Evolutionary conservation across 2,113 vertebrate species (phyloP).

Genomic region (Blennius ocellaris): DNA sequence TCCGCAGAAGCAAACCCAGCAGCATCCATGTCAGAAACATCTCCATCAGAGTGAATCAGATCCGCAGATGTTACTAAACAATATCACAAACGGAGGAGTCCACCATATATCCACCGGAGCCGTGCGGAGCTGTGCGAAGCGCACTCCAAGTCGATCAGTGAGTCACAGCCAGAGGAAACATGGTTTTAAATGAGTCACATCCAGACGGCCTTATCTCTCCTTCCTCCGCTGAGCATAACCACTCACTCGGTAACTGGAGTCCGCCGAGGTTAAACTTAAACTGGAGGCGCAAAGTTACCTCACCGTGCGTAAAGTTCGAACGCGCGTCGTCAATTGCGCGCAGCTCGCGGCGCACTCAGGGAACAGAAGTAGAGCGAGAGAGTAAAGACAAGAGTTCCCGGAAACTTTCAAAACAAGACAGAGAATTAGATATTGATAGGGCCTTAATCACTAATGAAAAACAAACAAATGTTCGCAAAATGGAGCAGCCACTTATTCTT

Average conservation of each 20-base stretch:
- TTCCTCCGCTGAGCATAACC: conserved; percentile 17
- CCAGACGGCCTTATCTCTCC: conserved; percentile 9
- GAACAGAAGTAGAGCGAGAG: not conserved
- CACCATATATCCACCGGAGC: conserved; percentile 41
- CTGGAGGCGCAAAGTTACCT: conserved; percentile 10
- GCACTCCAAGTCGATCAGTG: conserved; percentile 47
- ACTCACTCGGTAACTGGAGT: not conserved
- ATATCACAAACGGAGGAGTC: conserved; percentile 25
- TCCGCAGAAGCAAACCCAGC: conserved; percentile 47
- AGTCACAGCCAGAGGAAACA: conserved; percentile 21
- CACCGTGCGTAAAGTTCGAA: conserved; percentile 24
- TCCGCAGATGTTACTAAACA: conserved; percentile 18
- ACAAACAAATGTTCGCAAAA: no score
- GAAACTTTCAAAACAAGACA: conserved; percentile 58
- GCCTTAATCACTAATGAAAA: no score
- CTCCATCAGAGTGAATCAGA: conserved; percentile 51
- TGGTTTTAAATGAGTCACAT: conserved; percentile 11
- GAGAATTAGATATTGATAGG: no score
- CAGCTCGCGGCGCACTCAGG: conserved; percentile 8
- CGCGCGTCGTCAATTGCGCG: conserved; percentile 27
- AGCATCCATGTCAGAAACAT: conserved; percentile 50
- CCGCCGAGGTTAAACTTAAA: conserved; percentile 12
- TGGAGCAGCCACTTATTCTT: no score
- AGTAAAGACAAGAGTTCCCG: not conserved
- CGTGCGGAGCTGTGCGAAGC: conserved; percentile 9